Percentiles rank a stretch among this genome's conserved stretches.
phyloP scores from a whole-genome alignment of 1,140 invertebrate species.

The Paraescarpia echinospica region DNA sequence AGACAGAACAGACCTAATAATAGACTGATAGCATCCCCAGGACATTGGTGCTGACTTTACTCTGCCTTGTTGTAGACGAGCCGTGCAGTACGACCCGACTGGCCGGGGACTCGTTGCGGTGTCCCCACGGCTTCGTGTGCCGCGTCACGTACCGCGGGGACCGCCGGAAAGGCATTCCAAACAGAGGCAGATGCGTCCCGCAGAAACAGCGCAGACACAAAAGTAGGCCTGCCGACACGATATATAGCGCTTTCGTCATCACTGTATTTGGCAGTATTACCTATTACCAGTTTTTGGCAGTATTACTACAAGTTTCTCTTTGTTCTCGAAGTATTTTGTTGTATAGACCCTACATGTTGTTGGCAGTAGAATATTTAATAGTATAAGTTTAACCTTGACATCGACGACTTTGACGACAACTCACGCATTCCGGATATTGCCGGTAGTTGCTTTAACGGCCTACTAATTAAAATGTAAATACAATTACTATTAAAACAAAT shows the following conservation, averaged over 20 bases:
- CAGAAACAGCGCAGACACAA: neutral
- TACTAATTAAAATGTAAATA: neutral
- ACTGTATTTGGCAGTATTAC: neutral
- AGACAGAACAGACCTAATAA: too few species aligned
- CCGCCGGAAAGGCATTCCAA: neutral
- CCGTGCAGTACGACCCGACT: neutral
- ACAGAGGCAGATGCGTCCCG: neutral
- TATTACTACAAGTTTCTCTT: too few species aligned
- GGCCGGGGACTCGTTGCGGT: neutral
- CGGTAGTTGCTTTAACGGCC: neutral
- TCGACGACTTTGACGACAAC: neutral
- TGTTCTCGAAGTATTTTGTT: too few species aligned
- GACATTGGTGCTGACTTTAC: neutral
- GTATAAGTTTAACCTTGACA: too few species aligned
- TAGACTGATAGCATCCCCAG: too few species aligned
- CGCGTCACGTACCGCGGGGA: neutral
- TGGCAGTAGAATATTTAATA: too few species aligned
- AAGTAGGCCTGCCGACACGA: neutral
- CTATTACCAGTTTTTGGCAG: too few species aligned
- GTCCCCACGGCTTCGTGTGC: neutral
- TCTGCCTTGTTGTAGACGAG: neutral
- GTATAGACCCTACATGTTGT: too few species aligned
- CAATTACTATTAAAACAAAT: neutral
- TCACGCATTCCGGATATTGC: neutral
- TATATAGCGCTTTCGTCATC: neutral